phyloP scores from a whole-genome alignment of 2,888 invertebrate genomes.

The Ornithoptera priamus region DNA sequence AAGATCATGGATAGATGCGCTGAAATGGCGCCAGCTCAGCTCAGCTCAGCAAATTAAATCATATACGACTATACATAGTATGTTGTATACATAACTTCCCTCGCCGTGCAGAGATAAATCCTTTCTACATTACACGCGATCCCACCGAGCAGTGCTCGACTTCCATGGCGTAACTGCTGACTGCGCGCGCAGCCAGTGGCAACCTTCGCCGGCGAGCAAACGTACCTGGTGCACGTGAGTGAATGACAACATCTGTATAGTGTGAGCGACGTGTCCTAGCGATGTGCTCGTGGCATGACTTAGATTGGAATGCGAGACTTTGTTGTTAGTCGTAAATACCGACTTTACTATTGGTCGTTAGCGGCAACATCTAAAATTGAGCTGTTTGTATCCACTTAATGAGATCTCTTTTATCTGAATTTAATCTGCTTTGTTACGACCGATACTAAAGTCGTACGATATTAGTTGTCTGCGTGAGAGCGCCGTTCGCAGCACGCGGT shows the following conservation, averaged over 20 bases:
- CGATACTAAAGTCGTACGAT: constrained; percentile 7
- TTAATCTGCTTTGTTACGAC: not conserved
- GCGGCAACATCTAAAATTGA: too few relatives aligned
- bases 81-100: too few relatives aligned
- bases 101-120: constrained; percentile 12
- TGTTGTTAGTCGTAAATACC: constrained; percentile 9
- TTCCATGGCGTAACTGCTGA: not conserved
- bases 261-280: constrained; percentile 1
- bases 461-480: not conserved
- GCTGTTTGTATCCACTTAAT: too few relatives aligned
- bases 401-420: too few relatives aligned
- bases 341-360: not conserved
- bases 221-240: constrained; percentile 11
- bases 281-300: constrained; percentile 28
- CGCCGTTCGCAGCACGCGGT: not conserved
- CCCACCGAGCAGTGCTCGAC: constrained; percentile 2
- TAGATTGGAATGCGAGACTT: constrained; percentile 21
- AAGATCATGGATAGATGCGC: too few relatives aligned
- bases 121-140: not conserved
- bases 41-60: too few relatives aligned
- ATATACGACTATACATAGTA: too few relatives aligned
- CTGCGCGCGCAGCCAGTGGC: not conserved
- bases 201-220: too few relatives aligned
- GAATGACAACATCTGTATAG: not conserved
- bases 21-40: too few relatives aligned